Base-by-base conservation (phyloP, 2,797 vertebrate genomes). In the Leptatherina wallacei region DNA sequence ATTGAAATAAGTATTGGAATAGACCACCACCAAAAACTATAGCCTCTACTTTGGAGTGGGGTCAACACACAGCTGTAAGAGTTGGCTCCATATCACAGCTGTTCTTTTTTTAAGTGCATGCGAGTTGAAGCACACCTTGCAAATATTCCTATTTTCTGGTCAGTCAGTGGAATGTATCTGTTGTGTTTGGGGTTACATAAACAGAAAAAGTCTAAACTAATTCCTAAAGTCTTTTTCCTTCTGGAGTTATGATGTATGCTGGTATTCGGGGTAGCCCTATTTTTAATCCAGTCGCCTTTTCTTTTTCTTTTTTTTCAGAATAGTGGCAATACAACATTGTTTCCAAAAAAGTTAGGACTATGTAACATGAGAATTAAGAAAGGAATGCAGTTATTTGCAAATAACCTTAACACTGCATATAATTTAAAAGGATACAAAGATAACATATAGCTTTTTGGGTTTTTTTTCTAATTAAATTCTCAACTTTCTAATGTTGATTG, bases 131-230 rank as follows among this genome's bases (percentile, higher is more conserved):
- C 54, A 20, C 20, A 73, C n/a, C 4, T 18, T 64, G 49, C 27
- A 57, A 47, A 36, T 63, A 14, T 74, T 66, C 70, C 27, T 73
- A 58, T 83, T 89, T 87, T 89, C 89, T 91, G 91, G 89, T 91
- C 89, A 90, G 70, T 88, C 85, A 64, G 77, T 88, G 78, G 27
- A 30, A 20, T 82, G 9, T 74, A 57, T 69, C 69, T 62, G 35
- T 47, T 8, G 5, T 9, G 16, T 42, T 29, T 79, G 51, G 57
- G 33, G 29, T 60, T 54, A 65, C 57, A 33, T 71, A 58, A 30
- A 44, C 52, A 29, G 47, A 8, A 82, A 59, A 59, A 30, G 55
- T 61, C 75, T 1, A 77, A 61, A 85, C 84, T 86, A 84, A 78
- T 83, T 59, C 35, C 47, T 72, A 69, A 60, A 33, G 35, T 78